Evolutionary conservation across 2,797 vertebrate species (phyloP).

Genomic region (Anguilla anguilla): DNA sequence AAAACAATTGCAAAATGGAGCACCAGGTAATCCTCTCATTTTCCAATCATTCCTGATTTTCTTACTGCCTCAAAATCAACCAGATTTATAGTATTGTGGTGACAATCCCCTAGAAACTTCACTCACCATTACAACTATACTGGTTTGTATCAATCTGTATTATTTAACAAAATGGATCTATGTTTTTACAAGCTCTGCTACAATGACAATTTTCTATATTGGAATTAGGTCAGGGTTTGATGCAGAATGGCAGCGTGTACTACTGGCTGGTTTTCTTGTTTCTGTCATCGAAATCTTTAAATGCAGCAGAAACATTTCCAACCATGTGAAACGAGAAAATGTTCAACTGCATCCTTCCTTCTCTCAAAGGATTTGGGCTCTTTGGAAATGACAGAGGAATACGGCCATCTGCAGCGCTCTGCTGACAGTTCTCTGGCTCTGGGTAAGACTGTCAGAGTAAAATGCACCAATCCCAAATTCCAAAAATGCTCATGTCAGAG

Average conservation of each 20-base stretch:
- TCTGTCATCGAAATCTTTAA: constrained; percentile 12
- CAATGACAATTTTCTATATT: too few species aligned
- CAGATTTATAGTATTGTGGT: too few species aligned
- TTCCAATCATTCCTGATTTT: too few species aligned
- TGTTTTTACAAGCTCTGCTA: too few species aligned
- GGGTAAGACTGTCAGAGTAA: not conserved
- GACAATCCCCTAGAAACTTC: too few species aligned
- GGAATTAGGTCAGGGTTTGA: constrained; percentile 2
- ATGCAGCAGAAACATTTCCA: constrained; percentile 16
- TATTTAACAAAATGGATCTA: too few species aligned
- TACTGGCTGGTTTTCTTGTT: not conserved
- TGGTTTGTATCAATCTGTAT: too few species aligned
- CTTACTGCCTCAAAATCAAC: too few species aligned
- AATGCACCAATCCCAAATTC: not conserved
- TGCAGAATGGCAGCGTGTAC: constrained; percentile 18
- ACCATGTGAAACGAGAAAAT: not conserved
- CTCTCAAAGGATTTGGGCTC: not conserved
- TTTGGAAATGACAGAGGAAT: not conserved
- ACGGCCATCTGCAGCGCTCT: not conserved
- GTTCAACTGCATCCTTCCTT: not conserved
- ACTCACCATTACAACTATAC: too few species aligned
- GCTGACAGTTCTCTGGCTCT: not conserved
- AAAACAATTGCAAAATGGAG: too few species aligned
- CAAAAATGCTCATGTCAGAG: not conserved
- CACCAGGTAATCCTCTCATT: too few species aligned